Evolutionary conservation across 2,888 invertebrate genomes (phyloP).

Genomic region (Drosophila acutilabella): DNA sequence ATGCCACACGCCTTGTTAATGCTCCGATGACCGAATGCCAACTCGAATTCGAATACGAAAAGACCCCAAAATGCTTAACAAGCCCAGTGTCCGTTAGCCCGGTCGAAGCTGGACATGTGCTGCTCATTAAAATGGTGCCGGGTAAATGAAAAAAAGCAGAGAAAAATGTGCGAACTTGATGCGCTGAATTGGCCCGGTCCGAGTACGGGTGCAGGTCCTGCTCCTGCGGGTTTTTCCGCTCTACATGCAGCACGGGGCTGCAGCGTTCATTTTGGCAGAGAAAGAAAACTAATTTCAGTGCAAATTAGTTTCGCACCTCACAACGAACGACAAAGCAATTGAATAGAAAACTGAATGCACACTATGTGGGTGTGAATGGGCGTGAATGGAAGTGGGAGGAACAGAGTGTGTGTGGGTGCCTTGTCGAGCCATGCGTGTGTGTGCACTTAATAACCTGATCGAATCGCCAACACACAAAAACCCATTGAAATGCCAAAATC

Average conservation of each 20-base stretch:
- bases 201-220: constrained; percentile 15
- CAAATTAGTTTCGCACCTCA: constrained; percentile 81
- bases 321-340: constrained; percentile 72
- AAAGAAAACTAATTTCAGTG: constrained; percentile 81
- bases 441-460: constrained; percentile 82
- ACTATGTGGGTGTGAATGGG: constrained; percentile 13
- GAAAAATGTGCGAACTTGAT: constrained; percentile 10
- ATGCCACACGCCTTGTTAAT: constrained; percentile 68
- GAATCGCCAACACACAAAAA: constrained; percentile 77
- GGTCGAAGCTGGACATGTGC: constrained; percentile 65
- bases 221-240: constrained; percentile 31
- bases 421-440: constrained; percentile 41
- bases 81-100: constrained; percentile 44
- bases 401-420: constrained; percentile 16
- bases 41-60: constrained; percentile 7
- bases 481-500: constrained; percentile 80
- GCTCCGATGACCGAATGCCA: constrained; percentile 29
- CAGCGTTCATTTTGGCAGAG: constrained; percentile 62
- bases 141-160: background rate
- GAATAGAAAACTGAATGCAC: constrained; percentile 62
- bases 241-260: constrained; percentile 61
- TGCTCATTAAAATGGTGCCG: constrained; percentile 72
- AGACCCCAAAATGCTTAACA: constrained; percentile 52
- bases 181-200: constrained; percentile 44
- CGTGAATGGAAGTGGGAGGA: background rate